These are phyloP conservation scores for Aix galericulata DNA, from an alignment of 2,113 vertebrate genomes.

Conservation along the genomic window DNA sequence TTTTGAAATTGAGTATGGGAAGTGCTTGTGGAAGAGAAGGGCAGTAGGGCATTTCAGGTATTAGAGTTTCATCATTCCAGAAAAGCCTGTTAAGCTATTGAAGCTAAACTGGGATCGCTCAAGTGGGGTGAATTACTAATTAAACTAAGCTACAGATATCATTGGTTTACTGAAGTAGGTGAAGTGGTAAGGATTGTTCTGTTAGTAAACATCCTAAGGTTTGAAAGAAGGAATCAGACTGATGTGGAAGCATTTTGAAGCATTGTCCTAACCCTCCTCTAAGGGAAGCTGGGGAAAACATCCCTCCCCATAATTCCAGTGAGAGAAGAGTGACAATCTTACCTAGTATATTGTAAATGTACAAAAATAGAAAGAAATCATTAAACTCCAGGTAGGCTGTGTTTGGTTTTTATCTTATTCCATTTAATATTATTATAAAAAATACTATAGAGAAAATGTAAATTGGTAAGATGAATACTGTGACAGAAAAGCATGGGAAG, in stretches of 20 bases:
- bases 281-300: background rate
- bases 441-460: background rate
- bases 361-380: background rate
- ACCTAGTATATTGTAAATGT: background rate
- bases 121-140: background rate
- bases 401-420: background rate
- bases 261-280: background rate
- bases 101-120: background rate
- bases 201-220: background rate
- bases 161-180: background rate
- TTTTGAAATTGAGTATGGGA: background rate
- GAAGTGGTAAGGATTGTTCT: background rate
- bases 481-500: background rate
- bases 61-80: background rate
- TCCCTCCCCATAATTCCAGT: background rate
- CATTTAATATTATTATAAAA: background rate
- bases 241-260: background rate
- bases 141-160: background rate
- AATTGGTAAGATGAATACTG: background rate
- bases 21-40: background rate
- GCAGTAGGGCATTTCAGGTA: background rate
- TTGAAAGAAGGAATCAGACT: background rate
- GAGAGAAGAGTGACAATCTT: background rate
- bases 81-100: background rate
- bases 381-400: background rate